Base-by-base conservation (phyloP, 2,113 vertebrate genomes). In the Gambusia holbrooki region DNA sequence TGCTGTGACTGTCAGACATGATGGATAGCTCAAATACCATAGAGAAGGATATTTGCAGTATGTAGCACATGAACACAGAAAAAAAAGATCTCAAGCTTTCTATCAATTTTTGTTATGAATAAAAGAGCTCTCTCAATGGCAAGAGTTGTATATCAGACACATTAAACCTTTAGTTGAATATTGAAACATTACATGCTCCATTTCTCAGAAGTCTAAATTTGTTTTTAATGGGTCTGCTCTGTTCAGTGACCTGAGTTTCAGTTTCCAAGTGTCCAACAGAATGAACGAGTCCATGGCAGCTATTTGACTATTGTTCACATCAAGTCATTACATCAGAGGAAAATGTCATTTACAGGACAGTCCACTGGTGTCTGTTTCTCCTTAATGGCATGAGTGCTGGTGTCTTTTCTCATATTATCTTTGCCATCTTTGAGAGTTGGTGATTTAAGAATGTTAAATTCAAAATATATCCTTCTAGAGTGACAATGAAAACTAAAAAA, bases 371-470 rank as follows among this genome's bases (percentile, higher is more conserved):
- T 91, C 89, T 48, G 62, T 85, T 89, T 90, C 89, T 88, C 77
- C 83, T 83, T 87, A 74, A 70, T 79, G 87, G 87, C 81, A 84
- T 67, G 62, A 74, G 73, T 75, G 66, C 62, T 80, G 67, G 54
- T 75, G 82, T 86, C 88, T 82, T 60, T 86, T 88, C 88, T 70
- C 82, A 80, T 88, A 83, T 84, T 85, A 90, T 89, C 88, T 87
- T 79, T 82, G 80, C 78, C 73, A 88, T 89, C 74, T 81, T 80
- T 64, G 75, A 51, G 12, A 79, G 42, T 63, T 84, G 72, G 79
- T 85, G 91, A 89, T 79, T 80, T 71, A 85, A 90, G 74, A 80
- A 77, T 73, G 82, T 87, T 71, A 67, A 84, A 71, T 90, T 85
- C 79, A 84, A 82, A 83, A 54, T 79, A 62, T 83, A 85, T 84